These are phyloP conservation scores for Isurus oxyrinchus DNA, from an alignment of 2,113 vertebrate genomes.

Conservation along the genomic window DNA sequence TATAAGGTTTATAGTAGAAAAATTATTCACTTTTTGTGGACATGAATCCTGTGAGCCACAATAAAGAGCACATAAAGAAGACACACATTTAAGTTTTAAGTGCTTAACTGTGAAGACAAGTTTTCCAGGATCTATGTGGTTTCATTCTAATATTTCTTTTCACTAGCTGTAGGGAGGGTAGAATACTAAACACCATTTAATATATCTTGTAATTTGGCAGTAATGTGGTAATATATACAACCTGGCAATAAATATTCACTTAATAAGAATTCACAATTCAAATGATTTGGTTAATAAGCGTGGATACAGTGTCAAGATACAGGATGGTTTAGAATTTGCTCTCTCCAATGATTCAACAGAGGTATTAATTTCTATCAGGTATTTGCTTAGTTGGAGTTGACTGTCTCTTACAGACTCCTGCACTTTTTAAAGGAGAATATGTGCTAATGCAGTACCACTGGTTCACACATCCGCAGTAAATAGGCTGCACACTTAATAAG, in stretches of 20 bases:
- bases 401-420: not conserved
- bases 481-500: not conserved
- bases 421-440: not conserved
- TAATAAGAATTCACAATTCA: not conserved
- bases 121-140: not conserved
- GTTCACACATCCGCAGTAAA: not conserved
- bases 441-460: not conserved
- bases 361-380: conserved; percentile 19
- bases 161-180: not conserved
- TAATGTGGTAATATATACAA: not conserved
- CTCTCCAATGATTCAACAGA: not conserved
- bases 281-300: not conserved
- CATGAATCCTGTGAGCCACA: not conserved
- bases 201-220: not conserved
- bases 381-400: not conserved
- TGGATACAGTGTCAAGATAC: not conserved
- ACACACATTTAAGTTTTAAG: not conserved
- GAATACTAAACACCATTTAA: not conserved
- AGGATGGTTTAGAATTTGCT: conserved; percentile 9
- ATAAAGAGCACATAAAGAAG: not conserved
- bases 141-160: not conserved
- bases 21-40: not conserved
- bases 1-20: not conserved
- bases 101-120: not conserved
- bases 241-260: not conserved